A percentile compares a stretch with the other conserved stretches of the same genome.
phyloP scores from a whole-genome alignment of 2,888 invertebrate genomes.

The Linnaemya tessellans region DNA sequence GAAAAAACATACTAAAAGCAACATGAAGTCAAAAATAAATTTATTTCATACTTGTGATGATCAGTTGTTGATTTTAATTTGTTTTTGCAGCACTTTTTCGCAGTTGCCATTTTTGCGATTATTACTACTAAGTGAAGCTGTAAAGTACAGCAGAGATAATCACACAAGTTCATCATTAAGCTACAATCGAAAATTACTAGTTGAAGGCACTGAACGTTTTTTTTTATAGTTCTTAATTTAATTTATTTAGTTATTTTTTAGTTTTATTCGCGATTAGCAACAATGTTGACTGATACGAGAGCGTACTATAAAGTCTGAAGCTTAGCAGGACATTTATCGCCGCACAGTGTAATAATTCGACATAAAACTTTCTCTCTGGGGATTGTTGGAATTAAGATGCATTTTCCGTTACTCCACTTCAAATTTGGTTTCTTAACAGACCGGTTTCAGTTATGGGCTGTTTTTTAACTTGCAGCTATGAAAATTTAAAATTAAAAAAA shows the following conservation, averaged over 20 bases:
- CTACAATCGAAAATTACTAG: constrained; percentile 52
- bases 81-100: constrained; percentile 19
- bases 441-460: too few relatives aligned
- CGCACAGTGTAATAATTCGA: too few relatives aligned
- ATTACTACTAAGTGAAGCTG: constrained; percentile 17
- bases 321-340: too few relatives aligned
- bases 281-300: constrained; percentile 31
- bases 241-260: too few relatives aligned
- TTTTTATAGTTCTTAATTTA: not conserved
- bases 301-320: not conserved
- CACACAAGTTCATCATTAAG: constrained; percentile 38
- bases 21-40: constrained; percentile 21
- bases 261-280: constrained; percentile 53
- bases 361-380: too few relatives aligned
- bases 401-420: too few relatives aligned
- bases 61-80: constrained; percentile 49
- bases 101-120: not conserved
- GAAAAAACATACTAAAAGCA: constrained; percentile 1
- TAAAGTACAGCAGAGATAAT: constrained; percentile 17
- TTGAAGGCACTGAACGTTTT: not conserved
- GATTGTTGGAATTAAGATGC: too few relatives aligned
- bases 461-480: too few relatives aligned
- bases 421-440: too few relatives aligned
- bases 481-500: too few relatives aligned
- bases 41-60: constrained; percentile 44